Evolutionary conservation across 2,888 invertebrate genomes (phyloP).

Genomic region (Celastrina argiolus): DNA sequence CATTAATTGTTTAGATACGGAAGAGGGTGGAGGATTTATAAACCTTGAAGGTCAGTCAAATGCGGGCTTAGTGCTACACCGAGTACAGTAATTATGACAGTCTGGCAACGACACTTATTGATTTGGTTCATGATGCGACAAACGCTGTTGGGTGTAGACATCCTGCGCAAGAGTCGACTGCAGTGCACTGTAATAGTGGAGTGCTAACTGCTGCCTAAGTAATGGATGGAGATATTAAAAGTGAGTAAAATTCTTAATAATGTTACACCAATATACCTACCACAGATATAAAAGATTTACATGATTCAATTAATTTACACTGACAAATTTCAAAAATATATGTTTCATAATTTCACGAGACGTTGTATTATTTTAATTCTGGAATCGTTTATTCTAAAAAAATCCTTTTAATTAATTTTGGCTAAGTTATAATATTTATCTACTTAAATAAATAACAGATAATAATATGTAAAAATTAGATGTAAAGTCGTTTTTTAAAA

Average conservation of each 20-base stretch:
- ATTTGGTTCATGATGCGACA: slow-evolving; percentile 43
- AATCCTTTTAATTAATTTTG: no score
- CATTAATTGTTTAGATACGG: not conserved
- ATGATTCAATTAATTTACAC: no score
- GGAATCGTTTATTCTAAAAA: no score
- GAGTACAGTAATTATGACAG: slow-evolving; percentile 26
- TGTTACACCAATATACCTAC: not conserved
- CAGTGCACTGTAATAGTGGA: not conserved
- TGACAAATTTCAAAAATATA: no score
- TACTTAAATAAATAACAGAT: no score
- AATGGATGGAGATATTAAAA: not conserved
- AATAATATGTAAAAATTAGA: no score
- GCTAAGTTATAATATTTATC: no score
- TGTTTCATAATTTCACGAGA: no score
- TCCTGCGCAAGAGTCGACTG: slow-evolving; percentile 32
- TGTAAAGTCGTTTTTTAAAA: no score
- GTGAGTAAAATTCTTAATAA: not conserved
- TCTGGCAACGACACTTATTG: slow-evolving; percentile 41
- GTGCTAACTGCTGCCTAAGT: not conserved
- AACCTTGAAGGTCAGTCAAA: not conserved
- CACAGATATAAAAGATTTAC: no score
- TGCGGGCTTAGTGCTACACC: not conserved
- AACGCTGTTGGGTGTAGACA: not conserved
- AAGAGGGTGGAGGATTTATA: not conserved
- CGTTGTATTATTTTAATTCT: no score